Evolutionary conservation across 23 tunicate species (phyloP).

Genomic region (Ciona savignyi): DNA sequence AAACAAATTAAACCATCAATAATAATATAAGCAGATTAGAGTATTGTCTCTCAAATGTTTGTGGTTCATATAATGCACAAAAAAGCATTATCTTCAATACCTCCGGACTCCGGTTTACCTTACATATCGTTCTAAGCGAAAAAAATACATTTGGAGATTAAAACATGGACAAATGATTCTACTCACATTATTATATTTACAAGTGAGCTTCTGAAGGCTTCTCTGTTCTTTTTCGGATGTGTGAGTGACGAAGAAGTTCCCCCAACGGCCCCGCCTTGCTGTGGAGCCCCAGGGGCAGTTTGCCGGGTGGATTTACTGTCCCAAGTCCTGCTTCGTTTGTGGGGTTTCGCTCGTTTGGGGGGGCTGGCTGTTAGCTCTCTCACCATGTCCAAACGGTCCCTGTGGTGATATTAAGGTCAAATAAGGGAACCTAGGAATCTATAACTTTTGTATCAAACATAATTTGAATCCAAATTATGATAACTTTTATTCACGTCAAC

Average conservation of each 20-base stretch:
- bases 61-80: no score
- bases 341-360: conserved; percentile 52
- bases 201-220: conserved; percentile 80
- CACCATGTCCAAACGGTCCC: conserved; percentile 60
- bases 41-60: no score
- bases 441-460: no score
- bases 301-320: conserved; percentile 44
- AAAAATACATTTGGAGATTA: neutral
- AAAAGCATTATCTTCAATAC: no score
- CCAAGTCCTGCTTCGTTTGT: conserved; percentile 65
- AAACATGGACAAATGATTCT: no score
- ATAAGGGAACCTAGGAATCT: neutral
- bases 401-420: no score
- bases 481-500: no score
- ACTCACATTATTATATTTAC: conserved; percentile 90
- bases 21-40: no score
- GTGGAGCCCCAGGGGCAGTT: conserved; percentile 12
- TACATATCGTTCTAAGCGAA: no score
- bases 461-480: no score
- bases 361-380: conserved; percentile 57
- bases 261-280: conserved; percentile 8
- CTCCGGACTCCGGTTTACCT: no score
- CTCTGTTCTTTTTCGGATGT: conserved; percentile 91
- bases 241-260: conserved; percentile 42
- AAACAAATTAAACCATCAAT: no score